Evolutionary conservation across 2,113 vertebrate genomes (phyloP), one percentile per base, ranked within the genome.

Genomic region (Oreochromis aureus): DNA sequence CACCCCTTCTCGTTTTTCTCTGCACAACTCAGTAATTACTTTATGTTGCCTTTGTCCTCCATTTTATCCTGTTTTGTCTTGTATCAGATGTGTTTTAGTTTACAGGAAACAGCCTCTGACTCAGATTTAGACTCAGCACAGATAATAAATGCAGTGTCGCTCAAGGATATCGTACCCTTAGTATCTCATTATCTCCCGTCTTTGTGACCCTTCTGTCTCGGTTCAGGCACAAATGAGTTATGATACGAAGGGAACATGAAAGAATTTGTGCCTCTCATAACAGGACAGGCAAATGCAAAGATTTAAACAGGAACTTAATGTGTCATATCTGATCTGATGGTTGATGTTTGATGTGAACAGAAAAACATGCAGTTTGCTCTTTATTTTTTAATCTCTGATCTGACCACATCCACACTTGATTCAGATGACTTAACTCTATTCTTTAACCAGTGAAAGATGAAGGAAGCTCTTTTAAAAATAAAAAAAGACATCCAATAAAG

Each of bases 21-120:
- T 10, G n/a, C 55, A 85, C 54, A 61, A 81, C 82, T 58, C 55
- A 82, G 19, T 32, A 7, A 51, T 86, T 18, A 69, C 30, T 73
- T n/a, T 54, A 19, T 2, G 44, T 7, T 2, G 6, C 39, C 18
- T 30, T 81, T 59, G 86, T 81, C 81, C 56, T 89, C 73, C 11
- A 2, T 48, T 87, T 86, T 19, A 76, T 92, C 69, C 61, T 87
- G 86, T 90, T 91, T 86, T 81, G 83, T 89, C 87, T 27, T 22
- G 1, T 30, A 9, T 44, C 9, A 58, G 13, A 69, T 58, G 5
- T 58, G 36, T 55, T 87, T 73, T 27, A 41, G 61, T 82, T 86
- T 56, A 90, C 27, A 71, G 84, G 71, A 93, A 22, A 32, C 16
- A 61, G 44, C 66, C 18, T 91, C 93, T 88, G 86, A 81, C 69